phyloP scores from a whole-genome alignment of 2,113 vertebrate genomes.

The Strix uralensis region DNA sequence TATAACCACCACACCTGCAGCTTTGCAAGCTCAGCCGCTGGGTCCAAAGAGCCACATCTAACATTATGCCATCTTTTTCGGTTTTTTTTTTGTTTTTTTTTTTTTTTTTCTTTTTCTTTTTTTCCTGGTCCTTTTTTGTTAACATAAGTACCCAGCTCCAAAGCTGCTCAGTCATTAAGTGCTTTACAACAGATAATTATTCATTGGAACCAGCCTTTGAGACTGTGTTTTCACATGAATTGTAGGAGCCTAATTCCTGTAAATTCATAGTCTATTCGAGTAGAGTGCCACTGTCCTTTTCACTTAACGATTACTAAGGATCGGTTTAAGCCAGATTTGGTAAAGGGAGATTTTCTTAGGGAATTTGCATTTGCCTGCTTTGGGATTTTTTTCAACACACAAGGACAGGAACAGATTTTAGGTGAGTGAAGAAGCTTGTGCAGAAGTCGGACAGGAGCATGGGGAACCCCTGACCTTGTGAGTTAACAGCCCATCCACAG shows the following conservation, averaged over 20 bases:
- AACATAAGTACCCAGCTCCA: neutral
- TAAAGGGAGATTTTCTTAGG: neutral
- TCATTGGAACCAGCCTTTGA: neutral
- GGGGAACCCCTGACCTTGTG: neutral
- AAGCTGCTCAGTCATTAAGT: neutral
- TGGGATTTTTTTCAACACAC: neutral
- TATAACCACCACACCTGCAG: neutral
- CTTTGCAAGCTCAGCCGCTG: neutral
- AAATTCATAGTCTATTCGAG: neutral
- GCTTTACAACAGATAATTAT: neutral
- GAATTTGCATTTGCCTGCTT: neutral
- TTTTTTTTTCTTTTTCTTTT: no score
- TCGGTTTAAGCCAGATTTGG: neutral
- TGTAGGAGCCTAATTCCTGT: neutral
- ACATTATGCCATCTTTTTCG: no score
- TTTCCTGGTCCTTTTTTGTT: neutral
- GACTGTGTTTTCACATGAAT: neutral
- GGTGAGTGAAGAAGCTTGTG: fast-evolving
- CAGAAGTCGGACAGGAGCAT: neutral
- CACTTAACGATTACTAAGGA: neutral
- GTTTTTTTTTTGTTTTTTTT: no score
- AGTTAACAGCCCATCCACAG: neutral
- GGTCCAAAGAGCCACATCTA: neutral
- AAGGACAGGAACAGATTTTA: neutral
- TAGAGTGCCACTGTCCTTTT: neutral